phyloP scores from a whole-genome alignment of 1,140 invertebrate species.

The Mya arenaria region DNA sequence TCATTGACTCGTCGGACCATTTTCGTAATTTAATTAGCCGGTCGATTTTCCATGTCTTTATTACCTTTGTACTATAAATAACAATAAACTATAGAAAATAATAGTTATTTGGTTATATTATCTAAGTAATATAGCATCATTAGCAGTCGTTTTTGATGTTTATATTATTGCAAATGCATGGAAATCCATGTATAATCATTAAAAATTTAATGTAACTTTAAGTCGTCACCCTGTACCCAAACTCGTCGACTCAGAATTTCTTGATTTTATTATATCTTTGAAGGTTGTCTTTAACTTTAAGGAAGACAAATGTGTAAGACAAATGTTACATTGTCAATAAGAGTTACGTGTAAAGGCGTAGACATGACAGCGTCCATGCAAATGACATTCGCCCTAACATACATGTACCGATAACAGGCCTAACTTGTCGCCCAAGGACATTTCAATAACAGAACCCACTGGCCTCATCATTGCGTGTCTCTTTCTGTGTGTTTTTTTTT shows the following conservation, averaged over 20 bases:
- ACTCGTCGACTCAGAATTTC: background rate
- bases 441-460: background rate
- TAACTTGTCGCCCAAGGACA: background rate
- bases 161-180: background rate
- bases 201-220: background rate
- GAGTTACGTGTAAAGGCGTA: background rate
- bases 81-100: background rate
- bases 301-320: background rate
- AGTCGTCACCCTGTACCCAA: background rate
- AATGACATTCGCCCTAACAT: background rate
- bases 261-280: background rate
- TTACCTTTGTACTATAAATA: background rate
- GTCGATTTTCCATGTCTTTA: background rate
- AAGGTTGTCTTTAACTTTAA: background rate
- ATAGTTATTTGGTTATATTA: background rate
- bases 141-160: background rate
- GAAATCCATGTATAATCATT: too few relatives aligned
- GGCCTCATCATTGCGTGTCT: background rate
- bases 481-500: background rate
- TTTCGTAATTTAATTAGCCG: conserved; percentile 19
- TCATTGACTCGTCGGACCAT: conserved; percentile 22
- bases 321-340: background rate
- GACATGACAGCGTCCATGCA: background rate
- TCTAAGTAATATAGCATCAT: background rate
- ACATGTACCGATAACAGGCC: background rate